Conservation (phyloP, 2,797 vertebrate species). For the Lithobates sylvaticus region DNA sequence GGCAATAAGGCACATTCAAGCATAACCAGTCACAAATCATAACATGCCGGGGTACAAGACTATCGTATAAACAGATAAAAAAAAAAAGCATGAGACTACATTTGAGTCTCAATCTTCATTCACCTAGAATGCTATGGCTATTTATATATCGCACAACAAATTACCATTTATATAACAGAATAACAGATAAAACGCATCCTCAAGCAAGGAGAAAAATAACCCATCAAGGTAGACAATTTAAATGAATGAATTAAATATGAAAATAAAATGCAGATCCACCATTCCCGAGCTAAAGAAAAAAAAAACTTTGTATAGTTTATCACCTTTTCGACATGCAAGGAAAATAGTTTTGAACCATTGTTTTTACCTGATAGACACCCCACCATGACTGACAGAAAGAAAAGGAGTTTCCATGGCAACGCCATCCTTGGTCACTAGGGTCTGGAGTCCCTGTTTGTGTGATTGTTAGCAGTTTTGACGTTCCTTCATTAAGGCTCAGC, state of each 20-base stretch:
- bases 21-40: not conserved
- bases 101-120: not conserved
- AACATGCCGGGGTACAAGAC: not conserved
- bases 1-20: not conserved
- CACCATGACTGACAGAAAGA: slow-evolving; percentile 85
- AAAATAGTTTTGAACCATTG: slow-evolving; percentile 46
- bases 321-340: not conserved
- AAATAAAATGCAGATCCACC: not conserved
- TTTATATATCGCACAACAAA: not conserved
- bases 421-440: slow-evolving; percentile 86
- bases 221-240: not conserved
- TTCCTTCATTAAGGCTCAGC: slow-evolving; percentile 89
- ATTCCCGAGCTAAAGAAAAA: too few species aligned
- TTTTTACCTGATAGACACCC: slow-evolving; percentile 91
- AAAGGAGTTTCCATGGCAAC: slow-evolving; percentile 91
- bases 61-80: not conserved
- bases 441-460: slow-evolving; percentile 73
- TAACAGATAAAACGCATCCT: not conserved
- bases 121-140: not conserved
- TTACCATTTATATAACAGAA: not conserved
- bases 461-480: slow-evolving; percentile 77
- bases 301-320: not conserved
- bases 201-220: not conserved
- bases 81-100: not conserved
- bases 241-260: not conserved